These are phyloP conservation scores for Zelostemma sp. DNA, from an alignment of 1,140 invertebrate species.

Conservation along the genomic window DNA sequence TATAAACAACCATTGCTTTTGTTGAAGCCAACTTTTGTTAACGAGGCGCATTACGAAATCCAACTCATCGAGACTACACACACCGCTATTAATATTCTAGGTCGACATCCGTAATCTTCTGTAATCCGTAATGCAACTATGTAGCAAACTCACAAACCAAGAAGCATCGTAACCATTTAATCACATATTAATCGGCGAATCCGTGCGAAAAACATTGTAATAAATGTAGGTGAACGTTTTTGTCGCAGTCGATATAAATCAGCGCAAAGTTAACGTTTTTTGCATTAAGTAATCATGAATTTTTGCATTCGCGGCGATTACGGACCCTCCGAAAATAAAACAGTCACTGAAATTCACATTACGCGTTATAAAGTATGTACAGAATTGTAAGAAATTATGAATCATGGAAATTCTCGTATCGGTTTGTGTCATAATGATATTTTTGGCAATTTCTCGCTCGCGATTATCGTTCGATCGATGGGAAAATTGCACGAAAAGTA, in stretches of 20 bases:
- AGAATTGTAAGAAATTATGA: not conserved
- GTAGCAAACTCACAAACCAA: constrained; percentile 44
- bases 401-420: not conserved
- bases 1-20: not conserved
- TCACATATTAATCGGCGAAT: constrained; percentile 48
- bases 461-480: too few relatives aligned
- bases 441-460: too few relatives aligned
- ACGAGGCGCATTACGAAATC: not conserved
- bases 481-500: too few relatives aligned
- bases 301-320: not conserved
- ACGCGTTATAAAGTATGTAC: not conserved
- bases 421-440: too few relatives aligned
- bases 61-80: constrained; percentile 14
- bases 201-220: constrained; percentile 40
- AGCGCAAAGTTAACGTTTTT: constrained; percentile 38
- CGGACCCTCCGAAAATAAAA: not conserved
- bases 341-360: not conserved
- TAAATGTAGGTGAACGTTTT: constrained; percentile 54
- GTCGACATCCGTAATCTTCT: constrained; percentile 47
- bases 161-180: constrained; percentile 47
- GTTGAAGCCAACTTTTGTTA: not conserved
- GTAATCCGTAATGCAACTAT: constrained; percentile 48
- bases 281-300: not conserved
- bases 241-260: constrained; percentile 47
- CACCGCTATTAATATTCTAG: constrained; percentile 45